Conservation (phyloP, 2,113 vertebrate species). For the Propithecus coquereli region DNA sequence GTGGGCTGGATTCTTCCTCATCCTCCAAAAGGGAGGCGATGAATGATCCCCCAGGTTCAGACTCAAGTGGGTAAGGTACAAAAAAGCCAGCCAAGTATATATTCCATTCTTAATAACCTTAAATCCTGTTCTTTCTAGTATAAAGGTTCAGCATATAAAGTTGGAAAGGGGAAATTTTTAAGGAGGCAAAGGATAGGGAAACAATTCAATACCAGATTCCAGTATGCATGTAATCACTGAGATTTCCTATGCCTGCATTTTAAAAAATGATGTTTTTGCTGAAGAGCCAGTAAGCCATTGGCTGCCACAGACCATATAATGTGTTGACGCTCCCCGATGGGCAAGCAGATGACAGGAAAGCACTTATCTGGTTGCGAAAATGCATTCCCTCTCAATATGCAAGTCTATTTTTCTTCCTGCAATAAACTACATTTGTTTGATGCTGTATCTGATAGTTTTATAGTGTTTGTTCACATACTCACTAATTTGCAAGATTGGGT, state of each 20-base stretch:
- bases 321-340: constrained; percentile 54
- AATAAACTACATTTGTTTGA: constrained; percentile 73
- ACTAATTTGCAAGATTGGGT: constrained; percentile 76
- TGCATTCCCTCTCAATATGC: constrained; percentile 64
- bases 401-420: constrained; percentile 73
- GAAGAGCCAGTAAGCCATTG: constrained; percentile 53
- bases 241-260: constrained; percentile 53
- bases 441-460: constrained; percentile 73
- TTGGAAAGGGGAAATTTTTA: constrained; percentile 19
- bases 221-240: constrained; percentile 42
- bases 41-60: constrained; percentile 29
- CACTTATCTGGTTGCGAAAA: constrained; percentile 69
- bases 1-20: not conserved
- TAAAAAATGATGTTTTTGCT: constrained; percentile 65
- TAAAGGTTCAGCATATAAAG: constrained; percentile 30
- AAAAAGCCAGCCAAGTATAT: not conserved
- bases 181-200: constrained; percentile 24
- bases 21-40: not conserved
- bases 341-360: constrained; percentile 53
- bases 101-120: not conserved
- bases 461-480: constrained; percentile 72
- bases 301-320: constrained; percentile 61
- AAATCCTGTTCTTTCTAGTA: constrained; percentile 9
- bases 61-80: not conserved
- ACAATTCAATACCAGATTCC: constrained; percentile 36